A percentile compares a stretch with the other conserved stretches of the same genome.
These are phyloP conservation scores for Pristiophorus japonicus DNA, from an alignment of 2,113 vertebrate genomes.

Conservation along the genomic window DNA sequence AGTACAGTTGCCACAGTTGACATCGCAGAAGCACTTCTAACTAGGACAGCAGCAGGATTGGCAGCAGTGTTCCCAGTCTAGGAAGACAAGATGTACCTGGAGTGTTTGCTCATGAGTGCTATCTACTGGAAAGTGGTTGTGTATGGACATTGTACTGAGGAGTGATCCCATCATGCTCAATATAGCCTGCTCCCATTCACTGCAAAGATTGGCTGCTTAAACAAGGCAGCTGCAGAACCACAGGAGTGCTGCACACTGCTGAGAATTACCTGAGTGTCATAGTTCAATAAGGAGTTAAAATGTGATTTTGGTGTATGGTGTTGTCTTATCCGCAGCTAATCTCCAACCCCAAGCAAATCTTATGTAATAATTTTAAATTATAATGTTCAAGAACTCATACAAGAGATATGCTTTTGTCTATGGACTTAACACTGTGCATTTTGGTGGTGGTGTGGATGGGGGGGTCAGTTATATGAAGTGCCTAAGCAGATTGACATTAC, in stretches of 20 bases:
- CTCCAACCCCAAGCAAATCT: not conserved
- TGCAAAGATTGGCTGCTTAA: not conserved
- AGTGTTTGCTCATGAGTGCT: not conserved
- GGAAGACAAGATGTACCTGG: not conserved
- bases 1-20: not conserved
- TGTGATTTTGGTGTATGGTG: not conserved
- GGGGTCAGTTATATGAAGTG: not conserved
- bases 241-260: not conserved
- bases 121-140: not conserved
- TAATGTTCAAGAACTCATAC: not conserved
- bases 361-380: not conserved
- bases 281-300: not conserved
- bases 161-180: not conserved
- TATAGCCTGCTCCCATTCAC: not conserved
- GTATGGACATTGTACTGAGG: not conserved
- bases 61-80: not conserved
- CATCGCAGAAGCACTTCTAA: not conserved
- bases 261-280: not conserved
- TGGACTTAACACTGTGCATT: not conserved
- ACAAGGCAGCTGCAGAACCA: not conserved
- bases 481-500: not conserved
- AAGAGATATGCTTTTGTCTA: not conserved
- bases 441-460: not conserved
- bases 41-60: not conserved
- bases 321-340: not conserved